Evolutionary conservation across 2,888 invertebrate species (phyloP), one percentile per base, ranked within the genome.

Genomic region (Choristoneura rosaceana): DNA sequence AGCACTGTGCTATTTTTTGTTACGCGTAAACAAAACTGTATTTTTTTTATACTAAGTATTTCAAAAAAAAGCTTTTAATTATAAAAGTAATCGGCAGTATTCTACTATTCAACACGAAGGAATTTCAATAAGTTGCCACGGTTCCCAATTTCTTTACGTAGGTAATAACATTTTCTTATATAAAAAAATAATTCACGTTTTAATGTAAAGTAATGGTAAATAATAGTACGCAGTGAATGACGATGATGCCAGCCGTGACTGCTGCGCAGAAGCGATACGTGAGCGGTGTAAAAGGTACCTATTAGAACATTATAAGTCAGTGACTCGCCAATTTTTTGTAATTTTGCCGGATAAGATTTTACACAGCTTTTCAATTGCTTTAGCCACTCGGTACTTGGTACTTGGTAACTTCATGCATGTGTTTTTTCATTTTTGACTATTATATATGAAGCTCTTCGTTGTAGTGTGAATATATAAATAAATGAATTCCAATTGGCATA

Each of bases 191-290:
- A 63, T 64, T 47, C 17, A 58, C 60, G 17, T 14, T 41, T 55
- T 61, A 60, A 62, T 66, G 59, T 73, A 12, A 70, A 66, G 70
- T 65, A 65, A 74, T 70, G 70, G 68, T 43, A 73, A 68, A 68
- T 68, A 63, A 69, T 65, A 10, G 62, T 66, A 17, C 38, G 17
- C 55, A 55, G 69, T 70, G 66, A 70, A 41, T 65, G 61, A 65
- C 15, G 65, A 60, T 62, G 73, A 43, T 25, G 66, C 41, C 17
- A 43, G 9, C 58, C 69, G 64, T 60, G 50, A 12, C 60, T 50
- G 61, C 73, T n/a, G 59, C 55, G 70, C 62, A 65, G 17, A 62
- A 70, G 59, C 52, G 15, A 33, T 41, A 52, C 43, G 50, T 52
- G 55, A 25, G 55, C 25, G 10, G 55, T 55, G 4, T 55, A 55